Evolutionary conservation across 2,888 invertebrate species (phyloP).

Genomic region (Bembecia ichneumoniformis): DNA sequence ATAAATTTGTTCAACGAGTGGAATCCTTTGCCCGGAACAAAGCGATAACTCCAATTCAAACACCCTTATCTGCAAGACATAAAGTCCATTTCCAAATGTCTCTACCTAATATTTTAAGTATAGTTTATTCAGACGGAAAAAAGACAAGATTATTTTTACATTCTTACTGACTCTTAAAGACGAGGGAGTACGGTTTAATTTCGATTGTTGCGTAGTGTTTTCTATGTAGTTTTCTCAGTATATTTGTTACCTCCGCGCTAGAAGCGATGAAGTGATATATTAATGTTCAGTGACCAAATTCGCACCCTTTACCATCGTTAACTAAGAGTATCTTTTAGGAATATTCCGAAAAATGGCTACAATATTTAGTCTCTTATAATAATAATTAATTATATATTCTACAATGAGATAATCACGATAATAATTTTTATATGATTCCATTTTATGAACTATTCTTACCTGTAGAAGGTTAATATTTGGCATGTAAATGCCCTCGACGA

Average conservation of each 20-base stretch:
- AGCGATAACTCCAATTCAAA: conserved; percentile 26
- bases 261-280: conserved; percentile 47
- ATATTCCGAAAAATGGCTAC: too few species aligned
- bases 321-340: neutral
- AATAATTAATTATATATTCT: too few species aligned
- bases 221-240: conserved; percentile 6
- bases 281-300: conserved; percentile 38
- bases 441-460: too few species aligned
- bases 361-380: too few species aligned
- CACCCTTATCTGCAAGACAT: conserved; percentile 10
- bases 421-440: too few species aligned
- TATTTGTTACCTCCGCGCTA: conserved; percentile 32
- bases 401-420: too few species aligned
- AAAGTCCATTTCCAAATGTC: conserved; percentile 5
- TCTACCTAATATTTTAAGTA: neutral
- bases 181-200: neutral
- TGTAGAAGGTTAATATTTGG: too few species aligned
- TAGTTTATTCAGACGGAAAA: conserved; percentile 4
- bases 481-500: too few species aligned
- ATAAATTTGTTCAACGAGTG: conserved; percentile 49
- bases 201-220: neutral
- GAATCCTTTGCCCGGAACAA: conserved; percentile 33
- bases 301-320: conserved; percentile 22
- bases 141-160: neutral
- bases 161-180: neutral